Evolutionary conservation across 2,113 vertebrate species (phyloP).

Genomic region (Lepidothrix coronata): DNA sequence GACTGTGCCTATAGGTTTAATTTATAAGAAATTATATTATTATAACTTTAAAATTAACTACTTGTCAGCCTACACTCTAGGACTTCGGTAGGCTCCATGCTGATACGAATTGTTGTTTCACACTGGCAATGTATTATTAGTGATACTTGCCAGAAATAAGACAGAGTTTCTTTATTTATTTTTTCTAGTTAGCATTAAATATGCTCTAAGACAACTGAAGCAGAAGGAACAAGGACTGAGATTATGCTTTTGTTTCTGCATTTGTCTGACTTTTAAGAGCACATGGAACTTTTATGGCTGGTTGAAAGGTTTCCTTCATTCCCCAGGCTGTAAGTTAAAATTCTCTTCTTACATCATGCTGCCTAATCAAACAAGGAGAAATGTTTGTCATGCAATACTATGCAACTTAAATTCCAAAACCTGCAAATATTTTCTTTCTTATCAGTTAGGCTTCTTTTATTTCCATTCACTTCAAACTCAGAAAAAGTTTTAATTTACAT

Average conservation of each 20-base stretch:
- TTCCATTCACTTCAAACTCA: background rate
- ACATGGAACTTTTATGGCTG: background rate
- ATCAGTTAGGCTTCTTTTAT: background rate
- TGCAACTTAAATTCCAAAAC: background rate
- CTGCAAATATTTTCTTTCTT: background rate
- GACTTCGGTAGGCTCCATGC: no score
- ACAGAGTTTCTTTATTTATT: rapidly evolving
- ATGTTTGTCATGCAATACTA: background rate
- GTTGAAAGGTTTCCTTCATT: background rate
- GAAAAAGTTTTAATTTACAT: background rate
- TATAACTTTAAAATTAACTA: background rate
- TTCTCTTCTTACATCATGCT: background rate
- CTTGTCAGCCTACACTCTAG: background rate
- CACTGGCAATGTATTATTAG: no score
- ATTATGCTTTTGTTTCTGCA: rapidly evolving
- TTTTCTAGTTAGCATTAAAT: background rate
- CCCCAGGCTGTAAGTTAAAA: background rate
- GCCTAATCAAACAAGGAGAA: background rate
- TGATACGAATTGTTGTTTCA: background rate
- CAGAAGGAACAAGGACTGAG: background rate
- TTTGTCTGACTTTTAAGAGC: background rate
- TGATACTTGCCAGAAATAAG: background rate
- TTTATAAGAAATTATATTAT: background rate
- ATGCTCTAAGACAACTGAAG: background rate
- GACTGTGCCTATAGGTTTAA: background rate